A percentile compares a stretch with the other conserved stretches of the same genome.
Conservation (phyloP, 2,113 vertebrate species). For the Melanocharis versteri region DNA sequence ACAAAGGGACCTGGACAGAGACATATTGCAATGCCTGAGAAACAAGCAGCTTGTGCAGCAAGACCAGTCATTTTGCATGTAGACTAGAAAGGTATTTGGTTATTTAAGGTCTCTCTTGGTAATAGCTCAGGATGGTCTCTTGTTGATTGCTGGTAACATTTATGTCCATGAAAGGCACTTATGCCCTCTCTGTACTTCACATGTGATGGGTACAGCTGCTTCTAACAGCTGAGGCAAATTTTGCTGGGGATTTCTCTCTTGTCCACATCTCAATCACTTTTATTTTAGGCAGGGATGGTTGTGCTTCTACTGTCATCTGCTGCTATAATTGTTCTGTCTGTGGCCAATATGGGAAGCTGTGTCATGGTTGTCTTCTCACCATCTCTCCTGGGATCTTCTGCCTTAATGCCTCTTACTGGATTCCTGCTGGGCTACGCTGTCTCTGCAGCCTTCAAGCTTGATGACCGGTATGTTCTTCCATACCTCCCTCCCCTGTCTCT, state of each 20-base stretch:
- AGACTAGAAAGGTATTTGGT: neutral
- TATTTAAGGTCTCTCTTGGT: neutral
- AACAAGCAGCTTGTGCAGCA: neutral
- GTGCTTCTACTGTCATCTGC: conserved; percentile 62
- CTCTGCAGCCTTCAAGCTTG: conserved; percentile 73
- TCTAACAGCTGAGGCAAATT: neutral
- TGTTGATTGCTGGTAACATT: neutral
- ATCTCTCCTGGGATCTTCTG: conserved; percentile 68
- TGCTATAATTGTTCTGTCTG: conserved; percentile 49
- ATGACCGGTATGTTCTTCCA: conserved; percentile 64
- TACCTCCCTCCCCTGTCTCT: neutral
- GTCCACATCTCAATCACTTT: neutral
- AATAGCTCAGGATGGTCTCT: neutral
- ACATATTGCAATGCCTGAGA: neutral
- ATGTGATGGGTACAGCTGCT: neutral
- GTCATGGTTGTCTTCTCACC: conserved; percentile 72
- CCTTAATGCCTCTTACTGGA: conserved; percentile 81
- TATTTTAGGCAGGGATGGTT: conserved; percentile 70
- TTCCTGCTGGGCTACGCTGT: conserved; percentile 78
- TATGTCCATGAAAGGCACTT: neutral
- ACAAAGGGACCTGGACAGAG: neutral
- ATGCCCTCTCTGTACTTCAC: rapidly evolving
- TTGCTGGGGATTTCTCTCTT: neutral
- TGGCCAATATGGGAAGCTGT: conserved; percentile 50
- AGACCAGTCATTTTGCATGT: neutral